These are phyloP conservation scores for Steatornis caripensis DNA, from an alignment of 2,113 vertebrate genomes.

Conservation along the genomic window DNA sequence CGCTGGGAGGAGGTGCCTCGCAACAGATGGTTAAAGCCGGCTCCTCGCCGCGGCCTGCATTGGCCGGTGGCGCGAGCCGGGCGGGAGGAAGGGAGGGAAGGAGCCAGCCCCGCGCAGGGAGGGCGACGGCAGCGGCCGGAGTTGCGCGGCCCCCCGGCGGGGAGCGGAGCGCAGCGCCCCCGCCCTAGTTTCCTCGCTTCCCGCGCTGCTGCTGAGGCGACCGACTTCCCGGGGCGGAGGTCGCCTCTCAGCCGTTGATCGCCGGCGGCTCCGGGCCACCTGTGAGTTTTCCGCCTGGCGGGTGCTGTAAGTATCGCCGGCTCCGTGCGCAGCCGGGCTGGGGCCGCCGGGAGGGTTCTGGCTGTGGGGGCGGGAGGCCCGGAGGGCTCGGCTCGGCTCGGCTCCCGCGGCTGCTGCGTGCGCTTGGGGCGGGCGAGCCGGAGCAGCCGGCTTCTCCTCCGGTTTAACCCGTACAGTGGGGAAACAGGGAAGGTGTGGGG, in stretches of 20 bases:
- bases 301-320: background rate
- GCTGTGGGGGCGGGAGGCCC: background rate
- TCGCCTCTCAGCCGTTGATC: background rate
- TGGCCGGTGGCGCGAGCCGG: constrained; percentile 28
- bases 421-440: background rate
- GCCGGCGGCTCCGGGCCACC: background rate
- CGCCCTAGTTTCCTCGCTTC: too few species aligned
- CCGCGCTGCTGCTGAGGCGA: background rate
- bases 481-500: background rate
- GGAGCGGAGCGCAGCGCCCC: background rate
- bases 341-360: background rate
- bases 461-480: background rate
- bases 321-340: background rate
- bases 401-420: background rate
- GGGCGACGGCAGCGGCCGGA: background rate
- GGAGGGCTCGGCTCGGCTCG: background rate
- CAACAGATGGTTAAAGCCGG: constrained; percentile 74
- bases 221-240: background rate
- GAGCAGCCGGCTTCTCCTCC: background rate
- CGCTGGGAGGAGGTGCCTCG: constrained; percentile 61
- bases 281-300: background rate
- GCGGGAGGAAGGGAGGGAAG: background rate
- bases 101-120: background rate
- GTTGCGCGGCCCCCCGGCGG: background rate
- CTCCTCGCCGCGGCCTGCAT: constrained; percentile 32